Percentiles rank a stretch among this genome's conserved stretches.
phyloP scores from a whole-genome alignment of 2,797 vertebrate genomes.

The Parotocinclus haroldoi region DNA sequence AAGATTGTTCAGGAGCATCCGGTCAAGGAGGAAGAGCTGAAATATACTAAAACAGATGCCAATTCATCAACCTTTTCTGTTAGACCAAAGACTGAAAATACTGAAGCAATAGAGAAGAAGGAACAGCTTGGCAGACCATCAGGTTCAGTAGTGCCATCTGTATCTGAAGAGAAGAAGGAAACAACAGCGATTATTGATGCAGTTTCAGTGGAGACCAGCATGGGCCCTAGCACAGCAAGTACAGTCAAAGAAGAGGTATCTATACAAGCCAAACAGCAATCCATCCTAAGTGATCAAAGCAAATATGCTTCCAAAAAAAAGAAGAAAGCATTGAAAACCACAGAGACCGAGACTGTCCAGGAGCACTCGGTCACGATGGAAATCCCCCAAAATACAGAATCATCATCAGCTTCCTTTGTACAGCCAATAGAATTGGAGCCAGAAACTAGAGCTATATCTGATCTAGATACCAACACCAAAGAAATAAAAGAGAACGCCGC shows the following conservation, averaged over 20 bases:
- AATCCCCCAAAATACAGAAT: constrained; percentile 30
- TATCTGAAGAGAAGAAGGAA: no score
- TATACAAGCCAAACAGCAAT: constrained; percentile 30
- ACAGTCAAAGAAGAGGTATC: constrained; percentile 33
- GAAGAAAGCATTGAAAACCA: constrained; percentile 6
- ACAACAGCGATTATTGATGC: no score
- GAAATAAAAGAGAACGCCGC: not conserved
- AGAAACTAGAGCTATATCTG: constrained; percentile 8
- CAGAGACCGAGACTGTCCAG: constrained; percentile 1
- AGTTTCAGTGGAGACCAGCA: constrained; percentile 46
- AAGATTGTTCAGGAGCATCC: constrained; percentile 12
- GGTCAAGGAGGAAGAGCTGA: not conserved
- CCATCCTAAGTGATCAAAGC: constrained; percentile 35
- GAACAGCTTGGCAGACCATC: no score
- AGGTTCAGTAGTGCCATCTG: no score
- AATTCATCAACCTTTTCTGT: not conserved
- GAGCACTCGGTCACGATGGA: constrained; percentile 28
- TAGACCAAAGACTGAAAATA: not conserved
- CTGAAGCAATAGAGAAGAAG: no score
- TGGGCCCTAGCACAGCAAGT: constrained; percentile 43
- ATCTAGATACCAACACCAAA: not conserved
- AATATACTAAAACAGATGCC: not conserved
- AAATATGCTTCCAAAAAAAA: constrained; percentile 17
- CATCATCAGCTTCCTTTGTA: not conserved
- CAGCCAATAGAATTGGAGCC: constrained; percentile 4